A percentile compares a stretch with the other conserved stretches of the same genome.
Evolutionary conservation across 2,797 vertebrate species (phyloP).

Genomic region (Margarornis squamiger): DNA sequence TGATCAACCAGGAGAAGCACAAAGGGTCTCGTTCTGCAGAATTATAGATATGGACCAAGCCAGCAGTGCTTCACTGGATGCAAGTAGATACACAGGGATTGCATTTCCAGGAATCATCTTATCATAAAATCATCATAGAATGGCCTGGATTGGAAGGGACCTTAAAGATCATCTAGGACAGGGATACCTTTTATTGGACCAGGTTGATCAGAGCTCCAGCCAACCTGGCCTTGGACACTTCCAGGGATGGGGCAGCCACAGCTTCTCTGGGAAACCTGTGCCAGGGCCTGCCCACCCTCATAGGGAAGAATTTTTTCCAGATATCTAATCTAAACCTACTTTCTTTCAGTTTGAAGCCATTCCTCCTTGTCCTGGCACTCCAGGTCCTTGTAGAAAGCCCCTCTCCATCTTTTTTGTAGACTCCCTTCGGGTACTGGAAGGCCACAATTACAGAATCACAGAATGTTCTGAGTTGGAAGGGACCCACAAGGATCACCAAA

Average conservation of each 20-base stretch:
- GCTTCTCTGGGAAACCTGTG: not conserved
- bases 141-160: not conserved
- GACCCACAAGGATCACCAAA: not conserved
- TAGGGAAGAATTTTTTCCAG: not conserved
- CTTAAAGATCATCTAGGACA: not conserved
- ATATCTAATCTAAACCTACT: not conserved
- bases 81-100: not conserved
- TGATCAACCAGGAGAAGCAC: not conserved
- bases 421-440: not conserved
- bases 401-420: not conserved
- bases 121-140: not conserved
- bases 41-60: not conserved
- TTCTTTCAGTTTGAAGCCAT: not conserved
- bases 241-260: not conserved
- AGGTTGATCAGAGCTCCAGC: rapidly evolving
- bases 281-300: rapidly evolving
- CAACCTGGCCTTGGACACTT: rapidly evolving
- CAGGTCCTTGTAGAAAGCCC: not conserved
- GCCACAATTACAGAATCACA: not conserved
- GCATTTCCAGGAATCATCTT: not conserved
- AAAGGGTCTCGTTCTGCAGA: not conserved
- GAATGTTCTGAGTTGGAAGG: not conserved
- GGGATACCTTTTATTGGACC: rapidly evolving
- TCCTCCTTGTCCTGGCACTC: not conserved
- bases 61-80: not conserved